Conservation (phyloP, 2,113 vertebrate species). For the Equus przewalskii region DNA sequence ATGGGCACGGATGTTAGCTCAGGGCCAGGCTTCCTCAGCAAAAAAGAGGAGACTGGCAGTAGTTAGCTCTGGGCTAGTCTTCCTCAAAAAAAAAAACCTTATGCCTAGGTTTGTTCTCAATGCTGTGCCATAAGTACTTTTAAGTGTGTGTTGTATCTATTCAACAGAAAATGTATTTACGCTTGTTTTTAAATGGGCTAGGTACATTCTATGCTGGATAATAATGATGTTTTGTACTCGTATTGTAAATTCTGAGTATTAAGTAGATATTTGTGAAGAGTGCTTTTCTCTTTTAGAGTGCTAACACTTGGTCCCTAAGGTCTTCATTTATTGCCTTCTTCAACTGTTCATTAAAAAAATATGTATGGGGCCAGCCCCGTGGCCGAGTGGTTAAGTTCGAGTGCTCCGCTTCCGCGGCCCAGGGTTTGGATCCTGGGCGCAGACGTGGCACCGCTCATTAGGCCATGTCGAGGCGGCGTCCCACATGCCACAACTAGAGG, state of each 20-base stretch:
- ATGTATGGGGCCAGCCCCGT: no score
- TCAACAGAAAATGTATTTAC: background rate
- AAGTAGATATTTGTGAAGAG: background rate
- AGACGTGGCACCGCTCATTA: no score
- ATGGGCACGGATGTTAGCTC: no score
- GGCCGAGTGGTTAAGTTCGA: no score
- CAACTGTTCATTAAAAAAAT: background rate
- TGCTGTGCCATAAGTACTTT: background rate
- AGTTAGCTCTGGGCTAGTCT: no score
- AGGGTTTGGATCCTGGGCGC: no score
- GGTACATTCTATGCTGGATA: background rate
- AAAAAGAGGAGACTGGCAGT: no score
- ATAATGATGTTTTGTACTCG: background rate
- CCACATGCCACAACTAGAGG: no score
- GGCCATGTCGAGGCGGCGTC: no score
- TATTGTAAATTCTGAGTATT: background rate
- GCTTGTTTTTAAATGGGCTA: background rate
- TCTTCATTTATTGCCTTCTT: conserved; percentile 41
- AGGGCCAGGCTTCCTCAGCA: no score
- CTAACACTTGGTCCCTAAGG: background rate
- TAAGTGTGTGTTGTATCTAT: background rate
- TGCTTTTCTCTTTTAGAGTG: background rate
- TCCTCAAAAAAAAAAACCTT: background rate
- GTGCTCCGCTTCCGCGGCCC: no score
- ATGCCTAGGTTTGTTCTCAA: background rate